Conservation (phyloP, 2,888 invertebrate species). For the Luperina nickerlii region DNA sequence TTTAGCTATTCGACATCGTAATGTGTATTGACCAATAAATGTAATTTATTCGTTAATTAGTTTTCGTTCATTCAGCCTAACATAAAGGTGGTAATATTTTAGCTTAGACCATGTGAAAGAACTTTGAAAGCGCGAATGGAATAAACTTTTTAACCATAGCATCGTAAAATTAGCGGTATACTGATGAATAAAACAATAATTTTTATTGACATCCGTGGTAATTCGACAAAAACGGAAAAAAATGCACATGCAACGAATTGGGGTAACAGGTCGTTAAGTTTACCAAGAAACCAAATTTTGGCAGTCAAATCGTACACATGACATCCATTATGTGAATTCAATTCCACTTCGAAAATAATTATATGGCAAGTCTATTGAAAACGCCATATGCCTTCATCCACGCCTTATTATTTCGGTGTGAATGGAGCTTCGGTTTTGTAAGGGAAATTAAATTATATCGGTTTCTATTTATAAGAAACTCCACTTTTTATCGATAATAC, state of each 20-base stretch:
- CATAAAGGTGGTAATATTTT: conserved; percentile 6
- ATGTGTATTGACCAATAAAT: conserved; percentile 17
- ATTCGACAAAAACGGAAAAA: conserved; percentile 9
- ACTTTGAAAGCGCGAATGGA: background rate
- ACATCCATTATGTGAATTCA: conserved; percentile 65
- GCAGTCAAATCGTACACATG: conserved; percentile 59
- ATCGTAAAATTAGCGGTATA: background rate
- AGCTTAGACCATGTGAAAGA: background rate
- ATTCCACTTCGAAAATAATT: conserved; percentile 69
- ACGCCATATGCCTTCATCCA: conserved; percentile 80
- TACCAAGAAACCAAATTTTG: conserved; percentile 43
- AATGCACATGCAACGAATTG: conserved; percentile 8
- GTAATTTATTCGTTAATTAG: conserved; percentile 31
- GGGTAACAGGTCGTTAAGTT: conserved; percentile 20
- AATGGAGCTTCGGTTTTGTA: conserved; percentile 78
- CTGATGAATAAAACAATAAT: conserved; percentile 16
- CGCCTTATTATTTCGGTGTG: conserved; percentile 74
- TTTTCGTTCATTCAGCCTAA: background rate
- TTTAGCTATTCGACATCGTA: conserved; percentile 11
- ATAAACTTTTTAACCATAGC: conserved; percentile 1
- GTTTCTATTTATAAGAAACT: conserved; percentile 69
- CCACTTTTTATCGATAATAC: conserved; percentile 70
- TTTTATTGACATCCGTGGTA: conserved; percentile 12
- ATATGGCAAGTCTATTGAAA: conserved; percentile 76
- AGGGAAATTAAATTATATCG: conserved; percentile 82